Evolutionary conservation across 2,888 invertebrate species (phyloP).

Genomic region (Aricia artaxerxes): DNA sequence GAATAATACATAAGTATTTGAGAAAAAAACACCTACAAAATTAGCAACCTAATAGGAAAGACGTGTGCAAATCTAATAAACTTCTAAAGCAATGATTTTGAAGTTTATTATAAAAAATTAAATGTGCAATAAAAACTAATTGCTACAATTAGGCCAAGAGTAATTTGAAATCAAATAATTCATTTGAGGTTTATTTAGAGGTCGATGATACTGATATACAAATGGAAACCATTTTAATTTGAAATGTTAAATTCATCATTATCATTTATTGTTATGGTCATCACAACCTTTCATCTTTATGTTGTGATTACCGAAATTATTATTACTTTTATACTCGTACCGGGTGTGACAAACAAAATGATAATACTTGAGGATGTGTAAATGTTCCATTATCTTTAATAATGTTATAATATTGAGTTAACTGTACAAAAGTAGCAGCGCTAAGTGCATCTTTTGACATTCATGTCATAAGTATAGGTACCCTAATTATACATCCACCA

Average conservation of each 20-base stretch:
- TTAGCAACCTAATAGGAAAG: too few relatives aligned
- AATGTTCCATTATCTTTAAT: too few relatives aligned
- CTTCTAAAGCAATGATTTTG: background rate
- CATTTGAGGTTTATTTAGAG: background rate
- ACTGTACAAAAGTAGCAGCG: too few relatives aligned
- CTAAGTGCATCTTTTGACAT: too few relatives aligned
- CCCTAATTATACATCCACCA: too few relatives aligned
- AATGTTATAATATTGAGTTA: too few relatives aligned
- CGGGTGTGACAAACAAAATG: too few relatives aligned
- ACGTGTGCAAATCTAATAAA: background rate
- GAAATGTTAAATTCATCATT: background rate
- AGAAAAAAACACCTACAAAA: too few relatives aligned
- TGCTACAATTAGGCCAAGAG: background rate
- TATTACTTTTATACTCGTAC: background rate
- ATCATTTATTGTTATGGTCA: background rate
- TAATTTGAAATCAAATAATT: background rate
- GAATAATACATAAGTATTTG: too few relatives aligned
- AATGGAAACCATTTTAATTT: background rate
- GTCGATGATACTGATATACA: conserved; percentile 3
- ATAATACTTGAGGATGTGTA: too few relatives aligned
- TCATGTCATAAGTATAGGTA: too few relatives aligned
- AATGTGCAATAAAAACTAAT: background rate
- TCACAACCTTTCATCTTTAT: background rate
- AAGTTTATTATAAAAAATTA: background rate
- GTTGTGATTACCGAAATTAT: background rate